Evolutionary conservation across 2,113 vertebrate species (phyloP).

Genomic region (Gymnarchus niloticus): DNA sequence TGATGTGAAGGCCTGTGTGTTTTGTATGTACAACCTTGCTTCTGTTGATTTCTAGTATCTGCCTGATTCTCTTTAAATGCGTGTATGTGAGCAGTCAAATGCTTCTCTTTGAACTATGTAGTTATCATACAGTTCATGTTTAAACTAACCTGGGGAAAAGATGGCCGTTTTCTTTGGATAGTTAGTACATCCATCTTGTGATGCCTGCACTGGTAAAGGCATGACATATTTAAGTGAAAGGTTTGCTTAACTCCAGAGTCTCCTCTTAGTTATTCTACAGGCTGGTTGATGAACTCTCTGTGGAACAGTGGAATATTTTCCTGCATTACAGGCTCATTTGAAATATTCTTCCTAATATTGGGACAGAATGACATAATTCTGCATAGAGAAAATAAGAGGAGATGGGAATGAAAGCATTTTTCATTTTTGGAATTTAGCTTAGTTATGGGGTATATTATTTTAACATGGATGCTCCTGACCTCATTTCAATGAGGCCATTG

Average conservation of each 20-base stretch:
- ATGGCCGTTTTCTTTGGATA: neutral
- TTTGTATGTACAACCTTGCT: neutral
- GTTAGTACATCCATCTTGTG: neutral
- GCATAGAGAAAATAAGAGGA: constrained; percentile 10
- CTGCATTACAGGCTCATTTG: neutral
- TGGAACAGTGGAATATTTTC: neutral
- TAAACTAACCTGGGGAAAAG: neutral
- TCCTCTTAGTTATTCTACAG: neutral
- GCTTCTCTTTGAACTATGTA: neutral
- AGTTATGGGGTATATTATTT: constrained; percentile 54
- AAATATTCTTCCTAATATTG: neutral
- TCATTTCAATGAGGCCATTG: constrained; percentile 51
- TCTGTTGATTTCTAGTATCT: no score
- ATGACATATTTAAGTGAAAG: neutral
- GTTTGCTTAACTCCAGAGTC: neutral
- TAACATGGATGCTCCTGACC: constrained; percentile 56
- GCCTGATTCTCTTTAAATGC: neutral
- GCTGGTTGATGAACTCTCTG: neutral
- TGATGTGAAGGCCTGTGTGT: neutral
- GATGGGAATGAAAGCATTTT: constrained; percentile 49
- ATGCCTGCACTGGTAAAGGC: neutral
- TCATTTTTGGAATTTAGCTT: constrained; percentile 49
- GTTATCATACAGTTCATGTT: neutral
- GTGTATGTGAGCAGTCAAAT: neutral
- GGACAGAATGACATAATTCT: neutral